Evolutionary conservation across 2,888 invertebrate species (phyloP), one percentile per base, ranked within the genome.

Genomic region (Prenolepis imparis): DNA sequence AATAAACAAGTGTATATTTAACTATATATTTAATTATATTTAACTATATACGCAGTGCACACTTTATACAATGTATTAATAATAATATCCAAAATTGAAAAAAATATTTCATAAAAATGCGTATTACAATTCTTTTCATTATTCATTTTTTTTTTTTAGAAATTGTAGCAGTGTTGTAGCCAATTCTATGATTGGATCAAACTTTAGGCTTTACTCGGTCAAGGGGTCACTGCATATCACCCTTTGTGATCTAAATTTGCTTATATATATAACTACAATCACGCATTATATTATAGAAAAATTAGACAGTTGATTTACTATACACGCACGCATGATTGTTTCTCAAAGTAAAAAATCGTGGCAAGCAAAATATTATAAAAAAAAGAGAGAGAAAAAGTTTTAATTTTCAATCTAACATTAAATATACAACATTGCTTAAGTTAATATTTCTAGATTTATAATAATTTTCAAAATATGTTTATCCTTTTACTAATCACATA

Each of bases 141-240:
- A 1, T 28, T 39, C 36, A 41, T n/a, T 73, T 41, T 61, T 4
- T 28, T 39, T 24, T 57, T 15, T 36, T 55, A 48, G 9, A 9
- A 57, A 24, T 36, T 12, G n/a, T 28, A 75, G 9, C 12, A 39
- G 2, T 39, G 15, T 75, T 64, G 52, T 75, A 61, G 5, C 28
- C 11, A 11, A 6, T 57, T 15, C 24, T 57, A 52, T 63, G 64
- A 89, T 78, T 90, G 82, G 90, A 90, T 90, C 90, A 91, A 92
- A 88, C 89, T 87, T 82, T 74, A 83, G 84, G 70, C 77, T 83
- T 88, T 78, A 90, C 88, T 92, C 88, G 90, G 90, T 92, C 90
- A 92, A 78, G 81, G 85, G 91, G 91, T 83, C 90, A 86, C 78
- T 83, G 74, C 72, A 73, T 91, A 92, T 92, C 91, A 88, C 72